Percentiles rank a stretch among this genome's conserved stretches.
phyloP scores from a whole-genome alignment of 2,888 invertebrate genomes.

The Amblyjoppa proteus region DNA sequence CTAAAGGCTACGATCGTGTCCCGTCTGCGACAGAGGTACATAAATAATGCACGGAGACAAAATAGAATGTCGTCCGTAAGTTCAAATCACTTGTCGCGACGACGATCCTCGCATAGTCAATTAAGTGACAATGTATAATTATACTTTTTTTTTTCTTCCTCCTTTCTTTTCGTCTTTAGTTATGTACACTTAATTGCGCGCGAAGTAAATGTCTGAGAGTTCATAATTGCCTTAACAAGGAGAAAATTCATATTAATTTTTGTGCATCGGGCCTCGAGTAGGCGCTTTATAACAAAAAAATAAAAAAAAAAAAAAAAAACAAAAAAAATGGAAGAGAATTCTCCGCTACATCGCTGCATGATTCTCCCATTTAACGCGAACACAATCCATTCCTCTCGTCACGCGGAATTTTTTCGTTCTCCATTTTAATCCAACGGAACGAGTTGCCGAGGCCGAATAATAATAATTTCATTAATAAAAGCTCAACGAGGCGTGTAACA shows the following conservation, averaged over 20 bases:
- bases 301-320: not conserved
- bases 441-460: conserved; percentile 43
- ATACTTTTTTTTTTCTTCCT: not conserved
- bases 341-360: not conserved
- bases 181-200: not conserved
- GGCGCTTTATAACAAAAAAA: not conserved
- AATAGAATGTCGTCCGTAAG: conserved; percentile 40
- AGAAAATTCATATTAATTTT: conserved; percentile 7
- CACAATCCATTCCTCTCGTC: conserved; percentile 2
- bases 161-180: not conserved
- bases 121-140: not conserved
- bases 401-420: conserved; percentile 11
- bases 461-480: conserved; percentile 63
- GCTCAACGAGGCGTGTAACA: conserved; percentile 53
- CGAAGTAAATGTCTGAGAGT: not conserved
- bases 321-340: not conserved
- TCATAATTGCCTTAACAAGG: not conserved
- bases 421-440: conserved; percentile 26
- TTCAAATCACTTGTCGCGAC: conserved; percentile 9
- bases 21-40: conserved; percentile 11
- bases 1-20: conserved; percentile 30
- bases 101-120: not conserved
- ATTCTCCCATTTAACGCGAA: not conserved
- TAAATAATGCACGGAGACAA: conserved; percentile 14
- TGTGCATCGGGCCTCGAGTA: not conserved